phyloP scores from a whole-genome alignment of 2,888 invertebrate genomes.

The Epistrophe eligans region DNA sequence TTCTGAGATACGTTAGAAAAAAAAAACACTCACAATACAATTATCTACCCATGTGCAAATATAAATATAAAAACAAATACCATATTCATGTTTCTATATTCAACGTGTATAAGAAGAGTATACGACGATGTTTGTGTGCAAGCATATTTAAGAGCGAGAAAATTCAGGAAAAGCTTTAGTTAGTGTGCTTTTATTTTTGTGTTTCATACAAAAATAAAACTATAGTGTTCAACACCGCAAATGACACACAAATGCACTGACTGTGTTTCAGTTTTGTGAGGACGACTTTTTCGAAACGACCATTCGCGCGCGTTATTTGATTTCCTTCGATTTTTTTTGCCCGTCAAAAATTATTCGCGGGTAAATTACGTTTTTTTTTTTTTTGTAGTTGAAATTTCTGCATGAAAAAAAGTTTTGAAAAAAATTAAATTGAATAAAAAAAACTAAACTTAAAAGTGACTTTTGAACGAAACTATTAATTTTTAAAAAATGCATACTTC shows the following conservation, averaged over 20 bases:
- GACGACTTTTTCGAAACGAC: conserved; percentile 83
- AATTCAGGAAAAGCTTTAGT: conserved; percentile 51
- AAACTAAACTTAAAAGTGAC: not conserved
- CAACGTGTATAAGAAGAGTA: conserved; percentile 52
- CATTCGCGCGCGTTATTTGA: conserved; percentile 77
- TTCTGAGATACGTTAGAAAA: conserved; percentile 34
- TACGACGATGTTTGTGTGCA: conserved; percentile 26
- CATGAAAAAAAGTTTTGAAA: not conserved
- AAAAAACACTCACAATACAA: conserved; percentile 38
- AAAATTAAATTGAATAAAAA: not conserved
- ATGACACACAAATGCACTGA: conserved; percentile 42
- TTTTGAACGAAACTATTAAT: not conserved
- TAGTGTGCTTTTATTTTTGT: conserved; percentile 43
- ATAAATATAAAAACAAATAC: conserved; percentile 26
- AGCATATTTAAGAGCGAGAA: conserved; percentile 43
- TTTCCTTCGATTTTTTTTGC: conserved; percentile 21
- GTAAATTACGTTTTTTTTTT: not conserved
- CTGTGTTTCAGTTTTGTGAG: conserved; percentile 81
- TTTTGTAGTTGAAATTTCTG: not conserved
- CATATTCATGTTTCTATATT: conserved; percentile 2
- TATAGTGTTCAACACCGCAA: conserved; percentile 14
- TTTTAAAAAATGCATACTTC: not conserved
- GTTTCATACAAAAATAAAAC: conserved; percentile 4
- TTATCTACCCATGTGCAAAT: conserved; percentile 55
- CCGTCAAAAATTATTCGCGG: conserved; percentile 22